Percentiles rank a stretch among this genome's conserved stretches.
Evolutionary conservation across 2,797 vertebrate species (phyloP).

Genomic region (Sebastes umbrosus): DNA sequence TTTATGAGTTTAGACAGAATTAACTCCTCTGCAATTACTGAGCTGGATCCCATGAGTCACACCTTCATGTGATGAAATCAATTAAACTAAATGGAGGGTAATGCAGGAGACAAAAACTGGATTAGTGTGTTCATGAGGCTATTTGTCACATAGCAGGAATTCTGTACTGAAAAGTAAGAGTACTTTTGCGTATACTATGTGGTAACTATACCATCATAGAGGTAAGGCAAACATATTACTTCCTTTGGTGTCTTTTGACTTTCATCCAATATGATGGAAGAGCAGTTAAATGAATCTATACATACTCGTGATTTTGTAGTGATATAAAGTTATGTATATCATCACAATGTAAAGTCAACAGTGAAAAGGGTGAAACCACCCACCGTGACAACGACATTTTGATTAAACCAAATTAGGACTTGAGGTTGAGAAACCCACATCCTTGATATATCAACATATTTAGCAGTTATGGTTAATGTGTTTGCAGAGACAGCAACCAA

Average conservation of each 20-base stretch:
- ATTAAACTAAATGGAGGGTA: constrained; percentile 35
- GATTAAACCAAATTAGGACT: background rate
- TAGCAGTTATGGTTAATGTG: background rate
- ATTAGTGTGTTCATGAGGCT: background rate
- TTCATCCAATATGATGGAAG: background rate
- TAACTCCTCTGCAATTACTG: constrained; percentile 47
- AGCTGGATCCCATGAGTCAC: constrained; percentile 50
- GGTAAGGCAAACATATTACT: background rate
- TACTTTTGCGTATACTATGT: background rate
- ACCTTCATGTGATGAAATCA: constrained; percentile 34
- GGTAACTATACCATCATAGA: background rate
- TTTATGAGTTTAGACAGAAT: constrained; percentile 48
- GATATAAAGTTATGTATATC: background rate
- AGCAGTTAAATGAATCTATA: background rate
- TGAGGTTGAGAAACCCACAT: no score
- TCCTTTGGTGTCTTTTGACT: background rate
- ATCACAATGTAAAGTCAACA: background rate
- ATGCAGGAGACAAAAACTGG: constrained; percentile 24
- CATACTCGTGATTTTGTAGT: background rate
- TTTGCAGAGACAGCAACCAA: background rate
- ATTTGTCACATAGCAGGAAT: background rate
- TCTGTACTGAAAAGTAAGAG: background rate
- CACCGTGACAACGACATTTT: background rate
- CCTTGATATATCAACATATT: background rate
- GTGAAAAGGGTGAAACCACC: background rate